Evolutionary conservation across 2,113 vertebrate species (phyloP).

Genomic region (Dipodomys ordii): DNA sequence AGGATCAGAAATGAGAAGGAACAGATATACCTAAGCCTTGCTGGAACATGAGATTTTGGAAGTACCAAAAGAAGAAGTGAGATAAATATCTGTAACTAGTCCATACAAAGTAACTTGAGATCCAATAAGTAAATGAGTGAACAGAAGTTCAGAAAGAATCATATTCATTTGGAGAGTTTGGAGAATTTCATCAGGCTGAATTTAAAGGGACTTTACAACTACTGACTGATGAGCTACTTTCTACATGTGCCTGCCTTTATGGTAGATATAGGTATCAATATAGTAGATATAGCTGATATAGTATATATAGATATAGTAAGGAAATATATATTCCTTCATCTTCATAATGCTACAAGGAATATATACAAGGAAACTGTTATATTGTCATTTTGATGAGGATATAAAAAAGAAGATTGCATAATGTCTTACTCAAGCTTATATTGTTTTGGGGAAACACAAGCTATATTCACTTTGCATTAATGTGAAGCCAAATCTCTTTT

Average conservation of each 20-base stretch:
- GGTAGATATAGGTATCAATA: background rate
- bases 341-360: background rate
- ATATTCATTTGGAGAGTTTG: background rate
- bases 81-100: background rate
- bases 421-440: background rate
- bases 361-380: background rate
- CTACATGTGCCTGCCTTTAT: background rate
- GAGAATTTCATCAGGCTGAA: background rate
- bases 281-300: too few relatives aligned
- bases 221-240: background rate
- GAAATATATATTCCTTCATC: background rate
- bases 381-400: background rate
- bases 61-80: background rate
- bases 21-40: background rate
- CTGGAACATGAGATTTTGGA: background rate
- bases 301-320: background rate
- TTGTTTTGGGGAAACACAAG: background rate
- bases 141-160: background rate
- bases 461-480: background rate
- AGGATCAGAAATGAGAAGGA: background rate
- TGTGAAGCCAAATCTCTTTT: background rate
- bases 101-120: background rate
- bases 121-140: background rate
- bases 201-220: background rate
- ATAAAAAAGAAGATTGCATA: background rate